phyloP scores from a whole-genome alignment of 2,888 invertebrate species.

The Nysson spinosus region DNA sequence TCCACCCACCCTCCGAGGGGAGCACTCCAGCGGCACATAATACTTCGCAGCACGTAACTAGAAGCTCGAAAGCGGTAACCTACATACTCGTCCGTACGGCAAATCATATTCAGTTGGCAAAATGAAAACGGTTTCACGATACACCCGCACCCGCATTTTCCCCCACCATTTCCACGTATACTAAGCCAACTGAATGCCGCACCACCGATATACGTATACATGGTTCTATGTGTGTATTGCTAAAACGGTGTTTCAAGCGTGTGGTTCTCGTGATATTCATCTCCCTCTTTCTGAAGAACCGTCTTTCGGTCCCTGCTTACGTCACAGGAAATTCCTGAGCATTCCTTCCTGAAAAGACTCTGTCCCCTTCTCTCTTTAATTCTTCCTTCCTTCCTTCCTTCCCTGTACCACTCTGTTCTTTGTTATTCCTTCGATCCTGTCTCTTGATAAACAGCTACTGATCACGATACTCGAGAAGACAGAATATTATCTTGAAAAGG shows the following conservation, averaged over 20 bases:
- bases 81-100: conserved; percentile 64
- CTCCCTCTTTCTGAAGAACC: conserved; percentile 4
- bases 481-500: neutral
- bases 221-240: conserved; percentile 4
- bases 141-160: conserved; percentile 30
- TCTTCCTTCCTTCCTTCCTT: neutral
- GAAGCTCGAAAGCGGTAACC: conserved; percentile 59
- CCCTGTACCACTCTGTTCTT: neutral
- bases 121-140: conserved; percentile 64
- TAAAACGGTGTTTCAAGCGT: neutral
- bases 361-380: neutral
- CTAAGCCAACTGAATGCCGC: conserved; percentile 5
- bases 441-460: conserved; percentile 31
- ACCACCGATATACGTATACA: neutral
- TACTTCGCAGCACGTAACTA: conserved; percentile 28
- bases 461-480: conserved; percentile 17
- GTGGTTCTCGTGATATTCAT: neutral
- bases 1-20: conserved; percentile 14
- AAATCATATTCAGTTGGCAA: conserved; percentile 69
- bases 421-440: too few relatives aligned
- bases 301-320: neutral
- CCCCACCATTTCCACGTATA: conserved; percentile 6
- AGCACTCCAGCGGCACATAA: conserved; percentile 26
- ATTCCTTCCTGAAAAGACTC: conserved; percentile 21
- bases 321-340: conserved; percentile 2